Percentiles rank a stretch among this genome's conserved stretches.
Conservation (phyloP, 2,113 vertebrate species). For the Pseudorhombus dupliciocellatus region DNA sequence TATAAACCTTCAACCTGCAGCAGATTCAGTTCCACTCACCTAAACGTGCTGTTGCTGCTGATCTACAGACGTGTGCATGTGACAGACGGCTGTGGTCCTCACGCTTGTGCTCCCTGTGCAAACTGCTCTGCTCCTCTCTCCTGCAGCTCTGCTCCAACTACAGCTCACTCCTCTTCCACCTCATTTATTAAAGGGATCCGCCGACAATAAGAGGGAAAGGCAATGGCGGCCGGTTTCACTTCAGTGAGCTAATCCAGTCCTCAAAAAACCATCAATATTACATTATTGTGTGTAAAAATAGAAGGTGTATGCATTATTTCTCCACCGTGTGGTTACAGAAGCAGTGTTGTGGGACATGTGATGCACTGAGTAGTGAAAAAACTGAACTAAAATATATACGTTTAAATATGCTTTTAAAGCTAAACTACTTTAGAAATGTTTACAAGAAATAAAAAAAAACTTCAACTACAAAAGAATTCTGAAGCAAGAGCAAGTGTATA, state of each 20-base stretch:
- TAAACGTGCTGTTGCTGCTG: background rate
- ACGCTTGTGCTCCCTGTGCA: background rate
- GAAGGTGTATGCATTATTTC: conserved; percentile 37
- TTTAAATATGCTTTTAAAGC: too few relatives aligned
- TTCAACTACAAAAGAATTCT: too few relatives aligned
- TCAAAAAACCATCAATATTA: conserved; percentile 52
- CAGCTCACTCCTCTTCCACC: conserved; percentile 18
- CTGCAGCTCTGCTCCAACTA: conserved; percentile 9
- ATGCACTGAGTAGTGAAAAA: background rate
- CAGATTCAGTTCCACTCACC: conserved; percentile 37
- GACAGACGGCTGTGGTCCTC: background rate
- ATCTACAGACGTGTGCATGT: too few relatives aligned
- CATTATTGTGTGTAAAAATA: conserved; percentile 55
- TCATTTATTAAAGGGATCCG: conserved; percentile 54
- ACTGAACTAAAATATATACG: too few relatives aligned
- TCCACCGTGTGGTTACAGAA: background rate
- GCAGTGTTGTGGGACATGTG: background rate
- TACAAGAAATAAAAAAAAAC: too few relatives aligned
- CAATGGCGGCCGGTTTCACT: conserved; percentile 28
- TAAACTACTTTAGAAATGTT: too few relatives aligned
- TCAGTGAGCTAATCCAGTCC: background rate
- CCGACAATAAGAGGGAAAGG: conserved; percentile 33
- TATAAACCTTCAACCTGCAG: too few relatives aligned
- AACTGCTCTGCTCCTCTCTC: background rate
- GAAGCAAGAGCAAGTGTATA: too few relatives aligned